Conservation (phyloP, 1,140 invertebrate species). For the Drosophila seguyi region DNA sequence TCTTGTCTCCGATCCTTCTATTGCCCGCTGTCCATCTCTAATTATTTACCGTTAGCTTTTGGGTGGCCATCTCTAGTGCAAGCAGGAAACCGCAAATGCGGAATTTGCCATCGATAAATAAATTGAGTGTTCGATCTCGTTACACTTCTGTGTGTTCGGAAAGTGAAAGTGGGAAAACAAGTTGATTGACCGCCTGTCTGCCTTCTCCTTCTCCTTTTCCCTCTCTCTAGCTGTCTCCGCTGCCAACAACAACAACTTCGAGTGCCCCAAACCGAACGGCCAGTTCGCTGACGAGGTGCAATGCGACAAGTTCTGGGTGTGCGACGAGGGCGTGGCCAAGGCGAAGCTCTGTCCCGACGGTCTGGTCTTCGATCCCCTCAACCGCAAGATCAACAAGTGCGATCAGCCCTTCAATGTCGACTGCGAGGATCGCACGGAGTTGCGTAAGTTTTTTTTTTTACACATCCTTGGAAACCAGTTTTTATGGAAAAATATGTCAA, state of each 20-base stretch:
- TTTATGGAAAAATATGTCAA: conserved; percentile 1
- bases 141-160: conserved; percentile 39
- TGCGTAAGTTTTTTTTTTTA: conserved; percentile 90
- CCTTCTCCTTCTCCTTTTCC: conserved; percentile 5
- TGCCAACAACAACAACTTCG: conserved; percentile 85
- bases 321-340: conserved; percentile 89
- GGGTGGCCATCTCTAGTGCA: background rate
- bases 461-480: conserved; percentile 1
- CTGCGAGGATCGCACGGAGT: conserved; percentile 92
- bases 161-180: conserved; percentile 58
- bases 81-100: conserved; percentile 39
- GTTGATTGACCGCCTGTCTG: conserved; percentile 30
- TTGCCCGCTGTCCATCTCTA: background rate
- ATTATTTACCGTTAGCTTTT: background rate
- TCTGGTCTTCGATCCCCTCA: conserved; percentile 93
- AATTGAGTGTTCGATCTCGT: conserved; percentile 32
- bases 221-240: conserved; percentile 86
- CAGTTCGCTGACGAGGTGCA: conserved; percentile 92
- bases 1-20: background rate
- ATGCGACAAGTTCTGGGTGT: conserved; percentile 95
- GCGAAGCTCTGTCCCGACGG: conserved; percentile 94
- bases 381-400: conserved; percentile 94
- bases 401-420: conserved; percentile 96
- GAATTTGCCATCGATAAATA: conserved; percentile 26
- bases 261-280: conserved; percentile 92